Evolutionary conservation across 2,888 invertebrate species (phyloP), one percentile per base, ranked within the genome.

Genomic region (Platycnemis pennipes): DNA sequence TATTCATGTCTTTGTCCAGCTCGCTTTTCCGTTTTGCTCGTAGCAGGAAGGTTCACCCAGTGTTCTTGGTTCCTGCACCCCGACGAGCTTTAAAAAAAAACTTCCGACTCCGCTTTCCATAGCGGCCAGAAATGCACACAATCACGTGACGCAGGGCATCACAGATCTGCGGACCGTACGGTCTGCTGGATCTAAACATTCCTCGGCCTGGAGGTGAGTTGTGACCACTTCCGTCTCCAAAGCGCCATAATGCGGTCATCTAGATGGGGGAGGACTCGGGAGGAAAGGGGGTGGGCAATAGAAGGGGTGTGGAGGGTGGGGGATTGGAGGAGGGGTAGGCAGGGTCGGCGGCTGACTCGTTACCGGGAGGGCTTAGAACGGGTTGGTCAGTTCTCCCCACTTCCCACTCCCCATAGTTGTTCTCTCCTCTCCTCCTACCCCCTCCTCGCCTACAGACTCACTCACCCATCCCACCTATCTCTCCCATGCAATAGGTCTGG

Each of bases 241-340:
- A 77, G 77, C 77, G 77, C 77, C 37, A 37, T 77, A 37, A 77
- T 77, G 77, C 77, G 77, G 77, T 37, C 77, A 77, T 77, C 77
- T 16, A 8, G 37, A 37, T 13, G 77, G 37, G 3, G 37, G 77
- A 11, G 37, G 11, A 16, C 3, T 11, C 49, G 49, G 77, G 77
- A 77, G 37, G n/a, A 37, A 13, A 37, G 37, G 37, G 37, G 5
- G 63, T 26, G 63, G 8, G 56, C 19, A 19, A 22, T 56, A 22
- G 56, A 56, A 56, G 16, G 56, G 56, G 56, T 16, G 22, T 56
- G 19, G 56, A 22, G 49, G 13, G 8, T 1, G 19, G 11, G 19
- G 53, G 53, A 19, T 53, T 53, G 5, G 11, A 8, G 13, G 53
- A 3, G 53, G 53, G 53, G 53, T 53, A 11, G 53, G 53, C n/a